Evolutionary conservation across 2,888 invertebrate genomes (phyloP).

Genomic region (Trachelus tabidus): DNA sequence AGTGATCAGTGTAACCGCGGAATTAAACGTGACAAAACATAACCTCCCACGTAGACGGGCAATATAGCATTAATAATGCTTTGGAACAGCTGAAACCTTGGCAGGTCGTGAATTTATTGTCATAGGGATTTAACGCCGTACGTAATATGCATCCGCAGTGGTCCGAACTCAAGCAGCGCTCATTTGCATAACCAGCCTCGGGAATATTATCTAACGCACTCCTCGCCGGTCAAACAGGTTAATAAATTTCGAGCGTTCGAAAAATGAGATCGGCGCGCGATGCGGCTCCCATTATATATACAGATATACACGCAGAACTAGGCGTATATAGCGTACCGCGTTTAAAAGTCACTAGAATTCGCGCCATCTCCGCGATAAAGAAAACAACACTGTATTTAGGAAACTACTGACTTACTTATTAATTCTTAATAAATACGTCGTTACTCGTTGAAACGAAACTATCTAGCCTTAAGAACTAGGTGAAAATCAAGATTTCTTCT

Average conservation of each 20-base stretch:
- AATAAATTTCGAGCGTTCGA: slow-evolving; percentile 18
- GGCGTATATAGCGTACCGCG: background rate
- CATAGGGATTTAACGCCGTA: background rate
- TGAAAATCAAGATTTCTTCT: background rate
- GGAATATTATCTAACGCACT: slow-evolving; percentile 24
- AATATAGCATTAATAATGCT: background rate
- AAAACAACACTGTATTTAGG: background rate
- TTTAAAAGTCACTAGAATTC: background rate
- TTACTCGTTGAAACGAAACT: no score
- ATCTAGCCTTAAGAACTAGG: background rate
- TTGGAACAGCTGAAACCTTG: background rate
- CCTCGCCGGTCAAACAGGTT: slow-evolving; percentile 8
- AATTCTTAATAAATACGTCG: no score
- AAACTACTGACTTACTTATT: background rate
- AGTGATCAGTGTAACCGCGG: background rate
- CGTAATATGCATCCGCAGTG: slow-evolving; percentile 7
- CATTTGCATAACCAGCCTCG: slow-evolving; percentile 28
- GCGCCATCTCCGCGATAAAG: background rate
- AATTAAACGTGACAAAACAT: background rate
- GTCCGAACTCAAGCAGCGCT: slow-evolving; percentile 12
- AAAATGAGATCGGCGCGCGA: slow-evolving; percentile 7
- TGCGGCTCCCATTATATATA: background rate
- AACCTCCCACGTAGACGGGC: background rate
- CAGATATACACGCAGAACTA: background rate
- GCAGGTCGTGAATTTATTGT: background rate